A percentile compares a stretch with the other conserved stretches of the same genome.
These are phyloP conservation scores for Falco naumanni DNA, from an alignment of 2,797 vertebrate genomes.

Conservation along the genomic window DNA sequence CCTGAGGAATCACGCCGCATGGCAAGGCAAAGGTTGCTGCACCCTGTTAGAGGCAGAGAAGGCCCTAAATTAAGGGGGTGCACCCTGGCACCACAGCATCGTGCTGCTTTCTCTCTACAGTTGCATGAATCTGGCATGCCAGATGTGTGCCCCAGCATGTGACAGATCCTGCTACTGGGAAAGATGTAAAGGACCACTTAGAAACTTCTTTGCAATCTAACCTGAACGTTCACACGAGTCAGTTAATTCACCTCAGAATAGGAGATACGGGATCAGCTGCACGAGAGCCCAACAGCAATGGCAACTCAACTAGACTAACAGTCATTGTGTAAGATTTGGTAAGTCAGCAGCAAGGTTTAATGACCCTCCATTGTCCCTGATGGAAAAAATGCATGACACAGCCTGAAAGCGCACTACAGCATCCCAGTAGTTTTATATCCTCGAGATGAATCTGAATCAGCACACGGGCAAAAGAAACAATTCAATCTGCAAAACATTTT, in stretches of 20 bases:
- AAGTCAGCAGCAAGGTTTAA: neutral
- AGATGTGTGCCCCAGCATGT: accelerated
- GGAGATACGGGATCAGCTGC: accelerated
- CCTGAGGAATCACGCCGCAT: accelerated
- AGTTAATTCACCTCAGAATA: neutral
- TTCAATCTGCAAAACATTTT: neutral
- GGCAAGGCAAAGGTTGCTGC: neutral
- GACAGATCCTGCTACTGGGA: neutral
- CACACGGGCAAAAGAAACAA: neutral
- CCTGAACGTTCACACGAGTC: neutral
- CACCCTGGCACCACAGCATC: neutral
- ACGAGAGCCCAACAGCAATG: neutral
- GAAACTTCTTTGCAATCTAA: neutral
- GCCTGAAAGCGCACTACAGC: accelerated
- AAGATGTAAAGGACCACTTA: neutral
- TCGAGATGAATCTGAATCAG: neutral
- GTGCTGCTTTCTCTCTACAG: neutral
- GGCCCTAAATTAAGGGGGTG: neutral
- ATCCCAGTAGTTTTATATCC: neutral
- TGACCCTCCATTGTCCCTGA: neutral
- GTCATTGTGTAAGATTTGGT: neutral
- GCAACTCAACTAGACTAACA: neutral
- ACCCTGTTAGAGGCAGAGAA: neutral
- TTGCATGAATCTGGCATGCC: neutral
- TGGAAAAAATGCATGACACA: accelerated